Evolutionary conservation across 1,140 invertebrate genomes (phyloP), one percentile per base, ranked within the genome.

Genomic region (Lordiphosa collinella): DNA sequence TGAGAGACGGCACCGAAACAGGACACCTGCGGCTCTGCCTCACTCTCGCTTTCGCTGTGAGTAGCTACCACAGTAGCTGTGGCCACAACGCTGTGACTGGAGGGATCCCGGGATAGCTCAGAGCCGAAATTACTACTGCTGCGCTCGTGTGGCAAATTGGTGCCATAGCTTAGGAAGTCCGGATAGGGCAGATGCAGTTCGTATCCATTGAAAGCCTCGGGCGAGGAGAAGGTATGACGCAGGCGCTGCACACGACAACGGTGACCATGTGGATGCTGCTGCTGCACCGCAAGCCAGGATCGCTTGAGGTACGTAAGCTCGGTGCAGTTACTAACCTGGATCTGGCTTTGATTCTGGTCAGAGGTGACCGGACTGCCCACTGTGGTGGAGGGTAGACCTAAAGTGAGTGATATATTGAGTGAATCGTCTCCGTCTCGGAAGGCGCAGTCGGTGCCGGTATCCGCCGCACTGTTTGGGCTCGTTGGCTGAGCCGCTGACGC

Each of bases 351-450:
- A 11, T 36, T 59, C 64, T 65, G 59, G 47, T 35, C 35, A 49
- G 54, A 40, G 36, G 31, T 57, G 34, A 46, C 36, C 11, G 34
- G 25, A 29, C 47, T 74, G 44, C 46, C 57, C 7, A 9, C 47
- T 6, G 61, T 54, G 14, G 52, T 70, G 31, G 68, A 55, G 41
- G 86, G 79, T 43, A 88, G 52, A 4, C 73, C 86, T 87, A 88
- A 47, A 73, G 86, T 86, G 69, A 88, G 80, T 62, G 87, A 88
- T 74, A 88, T 88, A 71, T 86, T 82, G 69, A 88, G 87, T 40
- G 87, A 88, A 46, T 79, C 63, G 51, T 84, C 61, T 34, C 62
- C 53, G 51, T 82, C 67, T 32, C 52, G 66, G 13, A 65, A 62
- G 59, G 68, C 80, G 43, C 59, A 66, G 43, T 72, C 66, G 55